Evolutionary conservation across 2,888 invertebrate genomes (phyloP).

Genomic region (Platycheirus albimanus): DNA sequence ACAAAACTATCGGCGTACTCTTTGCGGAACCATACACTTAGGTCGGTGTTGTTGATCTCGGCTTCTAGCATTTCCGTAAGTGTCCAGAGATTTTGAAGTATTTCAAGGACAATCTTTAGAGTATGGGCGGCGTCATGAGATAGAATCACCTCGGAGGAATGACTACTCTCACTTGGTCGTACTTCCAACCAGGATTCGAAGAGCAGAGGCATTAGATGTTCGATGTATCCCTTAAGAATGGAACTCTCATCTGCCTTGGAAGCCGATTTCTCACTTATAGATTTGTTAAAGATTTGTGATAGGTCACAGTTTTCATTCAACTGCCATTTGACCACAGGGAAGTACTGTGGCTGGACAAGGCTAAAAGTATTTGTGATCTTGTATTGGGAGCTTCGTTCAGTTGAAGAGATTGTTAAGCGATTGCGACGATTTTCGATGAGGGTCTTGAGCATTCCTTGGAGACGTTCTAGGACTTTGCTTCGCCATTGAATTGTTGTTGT

Average conservation of each 20-base stretch:
- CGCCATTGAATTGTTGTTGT: conserved; percentile 91
- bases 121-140: conserved; percentile 86
- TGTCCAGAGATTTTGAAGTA: conserved; percentile 86
- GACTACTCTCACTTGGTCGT: conserved; percentile 83
- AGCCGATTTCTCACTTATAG: conserved; percentile 78
- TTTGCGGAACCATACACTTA: conserved; percentile 84
- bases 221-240: conserved; percentile 85
- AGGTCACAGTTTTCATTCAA: conserved; percentile 82
- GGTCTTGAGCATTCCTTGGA: conserved; percentile 85
- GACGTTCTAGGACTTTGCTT: conserved; percentile 88
- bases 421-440: conserved; percentile 78
- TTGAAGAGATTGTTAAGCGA: conserved; percentile 4
- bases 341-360: conserved; percentile 75
- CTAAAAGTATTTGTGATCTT: conserved; percentile 73
- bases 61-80: conserved; percentile 81
- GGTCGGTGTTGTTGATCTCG: conserved; percentile 79
- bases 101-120: conserved; percentile 86
- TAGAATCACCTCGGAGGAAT: conserved; percentile 80
- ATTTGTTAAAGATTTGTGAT: conserved; percentile 83
- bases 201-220: conserved; percentile 89
- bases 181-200: conserved; percentile 94
- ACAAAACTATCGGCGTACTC: conserved; percentile 84
- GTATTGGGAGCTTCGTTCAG: conserved; percentile 77
- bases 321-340: conserved; percentile 65
- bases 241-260: conserved; percentile 81